These are phyloP conservation scores for Leptinotarsa tumamoca DNA, from an alignment of 2,888 invertebrate genomes.

Conservation along the genomic window DNA sequence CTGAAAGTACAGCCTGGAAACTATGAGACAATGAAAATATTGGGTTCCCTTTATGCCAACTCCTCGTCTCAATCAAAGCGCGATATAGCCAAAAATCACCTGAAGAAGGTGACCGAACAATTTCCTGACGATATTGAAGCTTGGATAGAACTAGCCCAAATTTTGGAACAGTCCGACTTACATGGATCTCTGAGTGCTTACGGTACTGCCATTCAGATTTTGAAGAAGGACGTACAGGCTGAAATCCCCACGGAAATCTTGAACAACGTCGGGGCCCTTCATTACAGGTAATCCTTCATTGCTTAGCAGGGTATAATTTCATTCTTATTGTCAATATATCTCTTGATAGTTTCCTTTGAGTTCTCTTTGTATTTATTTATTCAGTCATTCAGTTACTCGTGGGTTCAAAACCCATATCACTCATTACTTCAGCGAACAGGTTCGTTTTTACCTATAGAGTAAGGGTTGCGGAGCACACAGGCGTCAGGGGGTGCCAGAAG, in stretches of 20 bases:
- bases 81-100: conserved; percentile 92
- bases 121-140: conserved; percentile 99
- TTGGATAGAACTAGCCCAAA: conserved; percentile 99
- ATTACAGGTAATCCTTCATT: conserved; percentile 72
- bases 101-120: conserved; percentile 95
- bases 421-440: too few species aligned
- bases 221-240: conserved; percentile 91
- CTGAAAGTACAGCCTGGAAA: conserved; percentile 96
- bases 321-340: too few species aligned
- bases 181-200: conserved; percentile 85
- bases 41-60: conserved; percentile 95
- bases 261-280: conserved; percentile 96
- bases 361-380: too few species aligned
- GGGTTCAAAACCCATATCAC: too few species aligned
- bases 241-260: conserved; percentile 97
- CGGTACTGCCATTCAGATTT: conserved; percentile 90
- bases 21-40: conserved; percentile 99
- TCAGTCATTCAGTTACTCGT: too few species aligned
- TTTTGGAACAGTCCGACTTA: conserved; percentile 94
- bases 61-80: conserved; percentile 89
- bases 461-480: too few species aligned
- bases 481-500: too few species aligned
- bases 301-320: not conserved
- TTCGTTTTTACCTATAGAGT: too few species aligned
- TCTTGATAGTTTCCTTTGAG: too few species aligned